Evolutionary conservation across 53 echinoderm and acorn worm species (phyloP).

Genomic region (Pentamera pediparva): DNA sequence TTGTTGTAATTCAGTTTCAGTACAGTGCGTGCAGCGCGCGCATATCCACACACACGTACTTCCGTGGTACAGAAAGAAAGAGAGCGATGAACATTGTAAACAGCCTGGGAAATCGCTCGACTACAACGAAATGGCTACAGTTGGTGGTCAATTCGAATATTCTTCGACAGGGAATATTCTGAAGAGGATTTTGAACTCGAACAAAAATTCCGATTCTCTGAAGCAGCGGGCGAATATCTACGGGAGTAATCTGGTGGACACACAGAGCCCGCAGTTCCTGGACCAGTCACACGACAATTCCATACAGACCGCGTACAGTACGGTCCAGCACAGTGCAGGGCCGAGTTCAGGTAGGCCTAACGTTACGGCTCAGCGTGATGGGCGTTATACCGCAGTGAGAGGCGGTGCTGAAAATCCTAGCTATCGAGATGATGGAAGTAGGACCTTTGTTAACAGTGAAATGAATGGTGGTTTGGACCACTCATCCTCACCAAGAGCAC

Average conservation of each 20-base stretch:
- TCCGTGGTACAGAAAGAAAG: slow-evolving; percentile 30
- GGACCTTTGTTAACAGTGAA: slow-evolving; percentile 10
- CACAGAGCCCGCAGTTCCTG: slow-evolving; percentile 26
- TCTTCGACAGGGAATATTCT: slow-evolving; percentile 22
- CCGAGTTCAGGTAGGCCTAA: slow-evolving; percentile 16
- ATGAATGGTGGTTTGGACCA: slow-evolving; percentile 22
- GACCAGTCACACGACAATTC: slow-evolving; percentile 24
- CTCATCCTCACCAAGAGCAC: slow-evolving; percentile 21
- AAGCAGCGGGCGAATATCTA: slow-evolving; percentile 19
- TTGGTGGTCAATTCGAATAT: slow-evolving; percentile 30
- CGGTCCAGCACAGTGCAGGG: slow-evolving; percentile 30
- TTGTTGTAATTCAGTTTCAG: slow-evolving; percentile 18
- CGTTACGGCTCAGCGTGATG: slow-evolving; percentile 1
- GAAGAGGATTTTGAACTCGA: slow-evolving; percentile 33
- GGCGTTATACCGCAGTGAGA: slow-evolving; percentile 12
- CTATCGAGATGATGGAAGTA: background rate
- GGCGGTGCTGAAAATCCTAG: slow-evolving; percentile 18
- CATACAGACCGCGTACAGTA: slow-evolving; percentile 26
- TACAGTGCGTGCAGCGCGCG: no score
- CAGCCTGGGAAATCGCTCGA: slow-evolving; percentile 18
- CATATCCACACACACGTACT: no score
- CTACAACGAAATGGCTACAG: slow-evolving; percentile 26
- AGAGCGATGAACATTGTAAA: slow-evolving; percentile 17
- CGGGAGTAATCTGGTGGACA: slow-evolving; percentile 27
- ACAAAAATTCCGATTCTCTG: slow-evolving; percentile 1